phyloP scores from a whole-genome alignment of 2,797 vertebrate species.

The Characodon lateralis region DNA sequence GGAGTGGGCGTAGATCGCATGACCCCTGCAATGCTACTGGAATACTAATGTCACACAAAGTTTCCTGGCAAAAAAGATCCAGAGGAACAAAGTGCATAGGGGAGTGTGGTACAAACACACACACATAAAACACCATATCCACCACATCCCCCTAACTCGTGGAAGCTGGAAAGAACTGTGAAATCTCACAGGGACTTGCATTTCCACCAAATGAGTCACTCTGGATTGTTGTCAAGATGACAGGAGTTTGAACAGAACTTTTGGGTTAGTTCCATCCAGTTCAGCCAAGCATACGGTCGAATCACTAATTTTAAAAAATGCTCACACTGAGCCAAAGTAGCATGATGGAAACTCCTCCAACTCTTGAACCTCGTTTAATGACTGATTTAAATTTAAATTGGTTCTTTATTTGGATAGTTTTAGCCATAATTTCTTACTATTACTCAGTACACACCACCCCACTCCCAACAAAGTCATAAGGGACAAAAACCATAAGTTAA shows the following conservation, averaged over 20 bases:
- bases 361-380: neutral
- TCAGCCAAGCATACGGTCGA: constrained; percentile 17
- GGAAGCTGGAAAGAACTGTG: neutral
- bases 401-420: neutral
- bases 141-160: constrained; percentile 6
- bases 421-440: neutral
- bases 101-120: constrained; percentile 19
- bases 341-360: constrained; percentile 8
- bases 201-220: constrained; percentile 39
- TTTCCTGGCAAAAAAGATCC: constrained; percentile 50
- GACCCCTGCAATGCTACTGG: constrained; percentile 61
- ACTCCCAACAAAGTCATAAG: neutral
- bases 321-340: constrained; percentile 14
- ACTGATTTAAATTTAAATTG: constrained; percentile 19
- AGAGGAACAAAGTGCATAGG: constrained; percentile 56
- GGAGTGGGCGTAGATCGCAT: constrained; percentile 59
- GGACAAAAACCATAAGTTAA: neutral
- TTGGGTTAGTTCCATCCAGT: constrained; percentile 17
- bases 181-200: constrained; percentile 3
- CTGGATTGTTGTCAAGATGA: constrained; percentile 20
- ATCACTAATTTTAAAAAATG: constrained; percentile 13
- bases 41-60: constrained; percentile 71
- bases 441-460: neutral
- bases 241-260: constrained; percentile 34
- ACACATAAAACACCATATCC: neutral